phyloP scores from a whole-genome alignment of 2,113 vertebrate species.

The Pituophis catenifer region DNA sequence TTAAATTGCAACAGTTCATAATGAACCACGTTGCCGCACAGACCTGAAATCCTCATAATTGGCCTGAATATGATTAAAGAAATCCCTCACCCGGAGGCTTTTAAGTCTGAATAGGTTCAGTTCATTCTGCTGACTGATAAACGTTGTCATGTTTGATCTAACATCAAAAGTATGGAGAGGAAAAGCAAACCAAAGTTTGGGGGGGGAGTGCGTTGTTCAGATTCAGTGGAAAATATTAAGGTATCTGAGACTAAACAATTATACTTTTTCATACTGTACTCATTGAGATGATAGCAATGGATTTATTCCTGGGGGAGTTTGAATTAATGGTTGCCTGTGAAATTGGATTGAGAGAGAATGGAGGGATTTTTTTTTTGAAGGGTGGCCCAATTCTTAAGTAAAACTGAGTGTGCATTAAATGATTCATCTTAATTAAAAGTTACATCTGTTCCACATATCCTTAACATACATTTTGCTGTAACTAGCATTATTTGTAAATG shows the following conservation, averaged over 20 bases:
- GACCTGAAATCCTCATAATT: slow-evolving; percentile 38
- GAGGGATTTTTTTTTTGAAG: neutral
- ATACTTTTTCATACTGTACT: slow-evolving; percentile 15
- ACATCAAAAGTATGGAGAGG: slow-evolving; percentile 40
- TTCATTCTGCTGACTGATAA: slow-evolving; percentile 48
- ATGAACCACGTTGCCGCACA: neutral
- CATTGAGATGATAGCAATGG: neutral
- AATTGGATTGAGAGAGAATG: neutral
- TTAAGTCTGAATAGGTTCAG: slow-evolving; percentile 30
- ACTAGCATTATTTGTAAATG: slow-evolving; percentile 38
- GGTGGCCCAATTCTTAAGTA: slow-evolving; percentile 39
- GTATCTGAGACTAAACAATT: slow-evolving; percentile 32
- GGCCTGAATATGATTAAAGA: slow-evolving; percentile 45
- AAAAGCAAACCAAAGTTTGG: slow-evolving; percentile 10
- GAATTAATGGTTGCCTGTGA: neutral
- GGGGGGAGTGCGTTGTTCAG: neutral
- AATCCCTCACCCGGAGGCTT: slow-evolving; percentile 32
- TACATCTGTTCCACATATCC: neutral
- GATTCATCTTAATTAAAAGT: slow-evolving; percentile 47
- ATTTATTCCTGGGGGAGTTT: slow-evolving; percentile 33
- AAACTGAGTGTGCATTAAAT: slow-evolving; percentile 32
- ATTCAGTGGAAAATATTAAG: slow-evolving; percentile 16
- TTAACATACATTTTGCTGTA: neutral
- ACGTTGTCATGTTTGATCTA: slow-evolving; percentile 35
- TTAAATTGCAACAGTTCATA: slow-evolving; percentile 31